phyloP scores from a whole-genome alignment of 2,888 invertebrate species.

The Drosophila niveifrons region DNA sequence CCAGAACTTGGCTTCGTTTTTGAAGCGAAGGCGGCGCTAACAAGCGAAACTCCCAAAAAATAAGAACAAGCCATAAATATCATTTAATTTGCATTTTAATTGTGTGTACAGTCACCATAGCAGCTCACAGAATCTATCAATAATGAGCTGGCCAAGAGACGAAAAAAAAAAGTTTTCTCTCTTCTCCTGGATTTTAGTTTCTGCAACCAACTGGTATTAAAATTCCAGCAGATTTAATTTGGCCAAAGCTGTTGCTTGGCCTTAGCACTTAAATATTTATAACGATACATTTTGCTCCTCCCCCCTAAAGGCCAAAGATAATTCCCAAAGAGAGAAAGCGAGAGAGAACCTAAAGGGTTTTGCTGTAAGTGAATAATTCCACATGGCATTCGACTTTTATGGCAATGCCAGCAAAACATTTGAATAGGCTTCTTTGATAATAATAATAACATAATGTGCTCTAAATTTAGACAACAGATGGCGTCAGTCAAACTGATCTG shows the following conservation, averaged over 20 bases:
- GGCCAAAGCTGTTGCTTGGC: slow-evolving; percentile 26
- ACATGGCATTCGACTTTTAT: neutral
- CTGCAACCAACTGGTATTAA: neutral
- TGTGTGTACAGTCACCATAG: slow-evolving; percentile 40
- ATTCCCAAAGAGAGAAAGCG: neutral
- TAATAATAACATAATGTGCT: slow-evolving; percentile 13
- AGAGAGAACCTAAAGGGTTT: slow-evolving; percentile 2
- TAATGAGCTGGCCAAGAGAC: slow-evolving; percentile 40
- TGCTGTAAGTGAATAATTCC: slow-evolving; percentile 6
- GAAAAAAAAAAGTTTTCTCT: neutral
- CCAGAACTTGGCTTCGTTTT: neutral
- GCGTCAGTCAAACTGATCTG: neutral
- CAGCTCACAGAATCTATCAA: slow-evolving; percentile 49
- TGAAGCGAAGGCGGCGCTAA: neutral
- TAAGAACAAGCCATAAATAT: slow-evolving; percentile 14
- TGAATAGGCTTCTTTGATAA: neutral
- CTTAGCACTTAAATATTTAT: slow-evolving; percentile 33
- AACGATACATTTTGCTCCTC: slow-evolving; percentile 16
- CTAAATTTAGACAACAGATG: slow-evolving; percentile 11
- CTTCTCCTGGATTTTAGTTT: neutral
- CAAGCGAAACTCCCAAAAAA: slow-evolving; percentile 3
- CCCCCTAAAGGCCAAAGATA: slow-evolving; percentile 3
- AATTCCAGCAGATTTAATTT: neutral
- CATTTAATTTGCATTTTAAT: slow-evolving; percentile 31
- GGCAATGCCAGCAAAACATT: neutral